Evolutionary conservation across 92 coral and sea anemone species (phyloP).

Genomic region (Nematostella vectensis): DNA sequence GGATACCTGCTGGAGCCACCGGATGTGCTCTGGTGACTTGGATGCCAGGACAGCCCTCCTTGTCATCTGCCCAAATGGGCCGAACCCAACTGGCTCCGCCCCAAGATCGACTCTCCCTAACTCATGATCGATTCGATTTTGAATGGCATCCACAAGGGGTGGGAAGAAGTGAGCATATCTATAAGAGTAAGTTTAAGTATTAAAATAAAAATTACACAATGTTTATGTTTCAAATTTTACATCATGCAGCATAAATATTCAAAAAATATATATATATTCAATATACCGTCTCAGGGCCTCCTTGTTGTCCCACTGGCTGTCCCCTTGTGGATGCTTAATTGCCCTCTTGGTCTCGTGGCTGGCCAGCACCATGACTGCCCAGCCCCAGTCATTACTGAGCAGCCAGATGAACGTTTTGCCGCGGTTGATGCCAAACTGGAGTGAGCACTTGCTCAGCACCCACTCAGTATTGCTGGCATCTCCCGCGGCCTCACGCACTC

Average conservation of each 20-base stretch:
- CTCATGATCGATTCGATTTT: neutral
- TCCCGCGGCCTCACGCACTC: no score
- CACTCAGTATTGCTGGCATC: no score
- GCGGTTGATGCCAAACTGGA: conserved; percentile 38
- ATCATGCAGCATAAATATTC: neutral
- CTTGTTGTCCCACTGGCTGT: no score
- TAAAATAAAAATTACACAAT: neutral
- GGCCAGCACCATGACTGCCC: conserved; percentile 2
- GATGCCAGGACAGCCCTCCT: neutral
- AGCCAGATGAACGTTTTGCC: conserved; percentile 46
- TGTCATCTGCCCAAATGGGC: neutral
- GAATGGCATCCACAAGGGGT: neutral
- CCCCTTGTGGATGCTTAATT: no score
- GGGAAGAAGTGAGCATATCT: neutral
- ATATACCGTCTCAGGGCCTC: no score
- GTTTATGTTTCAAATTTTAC: neutral
- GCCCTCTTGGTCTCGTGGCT: no score
- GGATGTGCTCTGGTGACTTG: neutral
- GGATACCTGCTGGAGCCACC: no score
- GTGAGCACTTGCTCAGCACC: no score
- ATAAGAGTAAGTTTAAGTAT: neutral
- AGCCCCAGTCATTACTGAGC: conserved; percentile 26
- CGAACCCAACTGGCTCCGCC: neutral
- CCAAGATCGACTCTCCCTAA: neutral
- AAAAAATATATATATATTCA: no score